Conservation (phyloP, 2,797 vertebrate species). For the Clarias pachynema region DNA sequence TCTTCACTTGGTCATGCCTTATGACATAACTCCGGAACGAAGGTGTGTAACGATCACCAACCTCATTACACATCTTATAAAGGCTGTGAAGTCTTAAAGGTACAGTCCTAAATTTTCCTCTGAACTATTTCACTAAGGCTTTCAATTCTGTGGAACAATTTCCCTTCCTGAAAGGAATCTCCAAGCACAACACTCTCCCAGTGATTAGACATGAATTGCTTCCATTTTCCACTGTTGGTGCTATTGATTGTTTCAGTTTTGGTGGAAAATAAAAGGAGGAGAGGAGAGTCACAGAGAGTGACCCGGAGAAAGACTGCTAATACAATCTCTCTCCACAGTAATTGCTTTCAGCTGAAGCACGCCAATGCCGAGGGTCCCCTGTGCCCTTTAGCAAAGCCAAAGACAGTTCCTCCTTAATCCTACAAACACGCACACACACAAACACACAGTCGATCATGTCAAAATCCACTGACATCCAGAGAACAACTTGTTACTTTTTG, state of each 20-base stretch:
- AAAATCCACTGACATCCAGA: neutral
- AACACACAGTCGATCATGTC: slow-evolving; percentile 7
- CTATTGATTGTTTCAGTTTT: slow-evolving; percentile 14
- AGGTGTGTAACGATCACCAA: neutral
- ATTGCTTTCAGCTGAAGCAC: slow-evolving; percentile 31
- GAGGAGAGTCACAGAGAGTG: neutral
- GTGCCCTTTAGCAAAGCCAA: slow-evolving; percentile 38
- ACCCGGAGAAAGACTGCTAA: slow-evolving; percentile 18
- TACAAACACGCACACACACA: slow-evolving; percentile 21
- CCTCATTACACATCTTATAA: neutral
- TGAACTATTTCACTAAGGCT: neutral
- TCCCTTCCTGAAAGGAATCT: neutral
- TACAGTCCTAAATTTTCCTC: neutral
- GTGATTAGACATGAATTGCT: neutral
- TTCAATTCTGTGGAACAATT: neutral
- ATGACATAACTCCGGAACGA: neutral
- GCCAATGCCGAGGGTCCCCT: slow-evolving; percentile 21
- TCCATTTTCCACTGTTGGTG: neutral
- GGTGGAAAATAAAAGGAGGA: neutral
- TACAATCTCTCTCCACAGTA: slow-evolving; percentile 32
- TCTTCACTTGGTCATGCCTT: neutral
- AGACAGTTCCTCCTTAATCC: neutral
- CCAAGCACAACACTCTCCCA: neutral
- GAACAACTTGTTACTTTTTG: neutral
- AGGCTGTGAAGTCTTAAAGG: neutral